Evolutionary conservation across 2,888 invertebrate genomes (phyloP), one percentile per base, ranked within the genome.

Genomic region (Drosophila kanekoi): DNA sequence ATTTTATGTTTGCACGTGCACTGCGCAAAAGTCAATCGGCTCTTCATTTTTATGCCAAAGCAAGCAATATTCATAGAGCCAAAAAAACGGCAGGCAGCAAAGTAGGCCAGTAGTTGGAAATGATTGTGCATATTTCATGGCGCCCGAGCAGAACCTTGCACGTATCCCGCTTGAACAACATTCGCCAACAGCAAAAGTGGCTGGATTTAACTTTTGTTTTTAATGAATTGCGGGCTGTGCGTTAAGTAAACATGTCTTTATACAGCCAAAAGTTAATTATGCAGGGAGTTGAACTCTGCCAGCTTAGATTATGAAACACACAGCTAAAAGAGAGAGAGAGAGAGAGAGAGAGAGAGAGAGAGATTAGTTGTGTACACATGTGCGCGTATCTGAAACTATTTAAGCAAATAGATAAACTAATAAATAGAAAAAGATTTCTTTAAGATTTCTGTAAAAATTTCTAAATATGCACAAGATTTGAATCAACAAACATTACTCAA

Each of bases 11-110:
- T 53, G 62, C 61, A 57, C 60, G 65, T 76, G 63, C 43, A 28
- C 8, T 8, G 28, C 48, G 23, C 72, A 61, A 58, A 65, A 65
- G 58, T 72, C 72, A 75, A 65, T 59, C 43, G 51, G 52, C 47
- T 64, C 45, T 37, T 63, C 38, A 40, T 52, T 35, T 38, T 56
- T 38, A 45, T 57, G 40, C 23, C 41, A 48, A 38, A 37, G n/a
- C 45, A 40, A 41, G 35, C 60, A 38, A 53, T 28, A 35, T 52
- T 45, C 51, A 52, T 33, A 37, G 62, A 23, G 23, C 23, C 23
- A 20, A 20, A n/a, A 13, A 41, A 41, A 13, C 1, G 16, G 16
- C 0, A 11, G 13, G 4, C 1, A 18, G 9, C 6, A 41, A 53
- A 53, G 18, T 53, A 41, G 41, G 41, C 32, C 53, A 51, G 4